phyloP scores from a whole-genome alignment of 2,113 vertebrate genomes.

The Burhinus oedicnemus region DNA sequence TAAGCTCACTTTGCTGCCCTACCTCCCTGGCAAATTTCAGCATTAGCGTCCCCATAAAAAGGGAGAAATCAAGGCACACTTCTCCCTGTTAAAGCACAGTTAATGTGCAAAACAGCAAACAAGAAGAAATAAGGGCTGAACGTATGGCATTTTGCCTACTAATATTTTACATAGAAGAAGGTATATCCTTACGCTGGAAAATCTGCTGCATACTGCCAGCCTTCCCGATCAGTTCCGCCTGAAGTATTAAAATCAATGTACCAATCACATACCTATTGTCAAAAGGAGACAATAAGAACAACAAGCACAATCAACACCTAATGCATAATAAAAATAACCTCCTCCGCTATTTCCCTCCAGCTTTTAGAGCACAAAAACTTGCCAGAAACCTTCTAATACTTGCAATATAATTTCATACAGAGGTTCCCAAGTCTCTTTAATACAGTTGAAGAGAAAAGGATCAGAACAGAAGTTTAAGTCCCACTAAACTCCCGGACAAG shows the following conservation, averaged over 20 bases:
- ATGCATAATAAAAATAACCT: not conserved
- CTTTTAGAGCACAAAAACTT: not conserved
- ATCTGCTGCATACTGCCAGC: conserved; percentile 97
- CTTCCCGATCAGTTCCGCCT: conserved; percentile 89
- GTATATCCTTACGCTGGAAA: conserved; percentile 87
- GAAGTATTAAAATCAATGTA: conserved; percentile 85
- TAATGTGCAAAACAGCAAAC: not conserved
- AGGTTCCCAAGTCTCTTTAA: not conserved
- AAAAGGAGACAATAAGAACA: not conserved
- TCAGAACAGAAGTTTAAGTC: not conserved
- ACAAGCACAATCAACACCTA: not conserved
- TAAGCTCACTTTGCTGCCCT: not conserved
- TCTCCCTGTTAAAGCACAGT: not conserved
- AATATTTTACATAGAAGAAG: not conserved
- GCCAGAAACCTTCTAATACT: not conserved
- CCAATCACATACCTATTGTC: conserved; percentile 91
- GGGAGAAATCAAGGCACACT: not conserved
- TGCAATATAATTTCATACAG: not conserved
- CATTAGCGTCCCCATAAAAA: not conserved
- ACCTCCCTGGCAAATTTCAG: not conserved
- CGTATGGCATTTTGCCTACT: not conserved
- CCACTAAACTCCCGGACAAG: not conserved
- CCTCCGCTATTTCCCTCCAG: not conserved
- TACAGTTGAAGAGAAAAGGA: not conserved
- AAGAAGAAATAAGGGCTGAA: not conserved